Evolutionary conservation across 2,888 invertebrate species (phyloP), one percentile per base, ranked within the genome.

Genomic region (Ditula angustiorana): DNA sequence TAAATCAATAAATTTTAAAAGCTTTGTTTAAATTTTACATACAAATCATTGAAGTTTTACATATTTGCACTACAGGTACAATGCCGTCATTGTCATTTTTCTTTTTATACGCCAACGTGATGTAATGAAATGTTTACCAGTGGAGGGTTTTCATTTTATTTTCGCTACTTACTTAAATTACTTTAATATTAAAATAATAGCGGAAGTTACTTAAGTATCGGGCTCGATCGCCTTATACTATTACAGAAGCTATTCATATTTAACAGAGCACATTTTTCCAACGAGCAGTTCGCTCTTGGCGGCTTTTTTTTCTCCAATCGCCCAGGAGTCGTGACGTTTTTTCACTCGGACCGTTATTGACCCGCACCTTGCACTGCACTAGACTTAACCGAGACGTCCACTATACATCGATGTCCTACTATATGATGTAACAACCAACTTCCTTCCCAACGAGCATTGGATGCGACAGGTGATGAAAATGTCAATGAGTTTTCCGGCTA

Each of bases 291-390:
- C 78, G 71, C 67, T 65, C 82, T 77, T 82, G 67, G 56, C 65
- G 74, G 19, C 69, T 71, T 73, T 83, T 88, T 88, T 88, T 87
- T 81, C 78, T 67, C 63, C 67, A 68, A 81, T 84, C 88, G 81
- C 82, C 84, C 83, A 81, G 84, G 81, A 87, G 85, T 88, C 90
- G 90, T 89, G 89, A 80, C 76, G 77, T 83, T 89, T 89, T 89
- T 91, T 84, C 77, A 72, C 70, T 69, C 64, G 74, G 75, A 76
- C 80, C 85, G 87, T 87, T 88, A 86, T 71, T 80, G 83, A 83
- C 82, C 82, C 77, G 79, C 80, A 78, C 79, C 77, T 77, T 75
- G 76, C 73, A 72, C 74, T 69, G 67, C 67, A 67, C 70, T 62
- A 71, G 71, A 69, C 69, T 67, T 64, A 65, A 70, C 24, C 35